Evolutionary conservation across 2,797 vertebrate genomes (phyloP).

Genomic region (Lindbergichthys nudifrons): DNA sequence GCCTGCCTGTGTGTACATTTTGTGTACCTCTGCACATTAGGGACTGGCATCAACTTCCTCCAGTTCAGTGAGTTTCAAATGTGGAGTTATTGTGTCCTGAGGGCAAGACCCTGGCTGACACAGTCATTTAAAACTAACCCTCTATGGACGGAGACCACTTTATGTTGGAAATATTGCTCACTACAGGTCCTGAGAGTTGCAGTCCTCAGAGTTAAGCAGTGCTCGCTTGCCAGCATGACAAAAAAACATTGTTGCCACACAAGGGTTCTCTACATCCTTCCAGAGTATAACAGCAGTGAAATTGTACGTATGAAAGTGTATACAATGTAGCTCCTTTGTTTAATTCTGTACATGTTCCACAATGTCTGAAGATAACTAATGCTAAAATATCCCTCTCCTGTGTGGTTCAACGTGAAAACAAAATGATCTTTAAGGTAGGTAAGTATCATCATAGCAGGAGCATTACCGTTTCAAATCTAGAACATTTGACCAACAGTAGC

Average conservation of each 20-base stretch:
- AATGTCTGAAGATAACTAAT: too few species aligned
- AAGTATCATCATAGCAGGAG: too few species aligned
- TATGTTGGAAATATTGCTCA: conserved; percentile 39
- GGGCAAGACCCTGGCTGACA: conserved; percentile 38
- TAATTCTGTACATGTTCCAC: too few species aligned
- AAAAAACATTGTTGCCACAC: conserved; percentile 7
- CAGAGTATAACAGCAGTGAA: neutral
- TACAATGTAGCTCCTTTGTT: too few species aligned
- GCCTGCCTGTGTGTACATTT: conserved; percentile 14
- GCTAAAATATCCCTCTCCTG: too few species aligned
- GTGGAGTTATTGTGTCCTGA: conserved; percentile 52
- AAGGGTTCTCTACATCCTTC: neutral
- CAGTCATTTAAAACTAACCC: conserved; percentile 48
- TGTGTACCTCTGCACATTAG: conserved; percentile 35
- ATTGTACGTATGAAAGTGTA: too few species aligned
- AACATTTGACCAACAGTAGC: too few species aligned
- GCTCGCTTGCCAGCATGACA: conserved; percentile 10
- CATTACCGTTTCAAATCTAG: too few species aligned
- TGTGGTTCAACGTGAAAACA: too few species aligned
- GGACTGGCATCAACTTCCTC: conserved; percentile 38
- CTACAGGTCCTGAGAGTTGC: conserved; percentile 13
- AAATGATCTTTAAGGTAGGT: too few species aligned
- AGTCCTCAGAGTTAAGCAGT: conserved; percentile 22
- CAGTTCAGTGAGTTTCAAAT: conserved; percentile 55
- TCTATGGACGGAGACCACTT: conserved; percentile 39